These are phyloP conservation scores for Trialeurodes vaporariorum DNA, from an alignment of 1,140 invertebrate genomes.

Conservation along the genomic window DNA sequence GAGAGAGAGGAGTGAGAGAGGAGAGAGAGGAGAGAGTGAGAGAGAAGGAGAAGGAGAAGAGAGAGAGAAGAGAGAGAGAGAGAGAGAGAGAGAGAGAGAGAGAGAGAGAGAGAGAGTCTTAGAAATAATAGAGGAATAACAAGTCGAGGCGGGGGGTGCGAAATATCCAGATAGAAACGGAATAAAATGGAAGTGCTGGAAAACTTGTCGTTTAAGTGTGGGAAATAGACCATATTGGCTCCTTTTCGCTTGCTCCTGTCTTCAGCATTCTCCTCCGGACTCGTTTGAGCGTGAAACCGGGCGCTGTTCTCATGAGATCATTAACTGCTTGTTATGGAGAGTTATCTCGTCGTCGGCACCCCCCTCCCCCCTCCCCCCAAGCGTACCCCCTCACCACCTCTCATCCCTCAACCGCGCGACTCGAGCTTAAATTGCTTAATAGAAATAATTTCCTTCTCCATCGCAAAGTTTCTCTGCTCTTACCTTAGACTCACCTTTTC, in stretches of 20 bases:
- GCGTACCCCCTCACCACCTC: too few relatives aligned
- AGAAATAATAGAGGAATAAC: neutral
- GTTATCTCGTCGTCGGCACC: neutral
- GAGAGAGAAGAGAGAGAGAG: too few relatives aligned
- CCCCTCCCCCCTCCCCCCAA: too few relatives aligned
- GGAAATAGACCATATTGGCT: neutral
- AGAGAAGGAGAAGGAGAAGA: too few relatives aligned
- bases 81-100: slow-evolving; percentile 6
- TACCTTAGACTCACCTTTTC: too few relatives aligned
- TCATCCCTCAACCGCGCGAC: neutral
- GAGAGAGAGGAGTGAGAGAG: too few relatives aligned
- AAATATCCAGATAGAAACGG: neutral
- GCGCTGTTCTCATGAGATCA: neutral
- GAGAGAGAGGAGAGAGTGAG: too few relatives aligned
- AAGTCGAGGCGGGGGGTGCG: neutral
- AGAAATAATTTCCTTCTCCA: too few relatives aligned
- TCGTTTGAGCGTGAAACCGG: neutral
- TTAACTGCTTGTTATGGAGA: neutral
- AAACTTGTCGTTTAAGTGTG: neutral
- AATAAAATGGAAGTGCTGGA: neutral
- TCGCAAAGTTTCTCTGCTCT: too few relatives aligned
- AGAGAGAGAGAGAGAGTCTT: slow-evolving; percentile 4
- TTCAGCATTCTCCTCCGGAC: neutral
- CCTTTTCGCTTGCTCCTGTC: too few relatives aligned
- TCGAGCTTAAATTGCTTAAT: neutral